Conservation (phyloP, 1,140 invertebrate genomes). For the Gerris buenoi region DNA sequence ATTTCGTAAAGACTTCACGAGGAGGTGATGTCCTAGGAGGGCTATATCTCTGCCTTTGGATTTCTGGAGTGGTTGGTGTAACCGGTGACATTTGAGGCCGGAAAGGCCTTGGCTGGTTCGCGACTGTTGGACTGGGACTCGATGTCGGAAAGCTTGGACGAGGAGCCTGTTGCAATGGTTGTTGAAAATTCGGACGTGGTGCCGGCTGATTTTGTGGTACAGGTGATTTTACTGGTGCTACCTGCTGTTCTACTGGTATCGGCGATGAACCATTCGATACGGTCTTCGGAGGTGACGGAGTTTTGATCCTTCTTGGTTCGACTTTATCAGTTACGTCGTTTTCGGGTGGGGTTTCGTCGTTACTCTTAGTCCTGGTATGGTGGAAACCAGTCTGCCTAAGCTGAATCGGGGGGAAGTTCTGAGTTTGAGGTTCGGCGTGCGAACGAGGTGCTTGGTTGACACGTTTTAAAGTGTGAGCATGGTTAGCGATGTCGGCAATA, state of each 20-base stretch:
- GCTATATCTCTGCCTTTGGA: not conserved
- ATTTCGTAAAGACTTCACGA: not conserved
- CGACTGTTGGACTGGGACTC: not conserved
- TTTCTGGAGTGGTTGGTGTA: not conserved
- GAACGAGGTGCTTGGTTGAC: not conserved
- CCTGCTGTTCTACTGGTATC: not conserved
- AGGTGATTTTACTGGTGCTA: not conserved
- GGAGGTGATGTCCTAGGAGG: not conserved
- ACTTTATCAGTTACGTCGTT: not conserved
- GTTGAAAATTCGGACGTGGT: not conserved
- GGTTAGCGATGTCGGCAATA: slow-evolving; percentile 1
- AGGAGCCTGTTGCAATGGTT: not conserved
- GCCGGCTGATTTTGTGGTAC: slow-evolving; percentile 2
- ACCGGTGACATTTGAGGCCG: not conserved
- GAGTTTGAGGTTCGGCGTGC: not conserved
- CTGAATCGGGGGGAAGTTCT: not conserved
- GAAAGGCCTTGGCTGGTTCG: not conserved
- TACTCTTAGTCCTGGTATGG: not conserved
- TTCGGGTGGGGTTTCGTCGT: not conserved
- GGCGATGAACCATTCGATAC: too few relatives aligned
- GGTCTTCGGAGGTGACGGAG: not conserved
- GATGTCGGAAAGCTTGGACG: not conserved
- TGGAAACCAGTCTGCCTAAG: not conserved
- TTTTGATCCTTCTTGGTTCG: not conserved
- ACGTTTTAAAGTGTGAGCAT: slow-evolving; percentile 4